A percentile compares a stretch with the other conserved stretches of the same genome.
These are phyloP conservation scores for Sminthurides aquaticus DNA, from an alignment of 2,888 invertebrate species.

Conservation along the genomic window DNA sequence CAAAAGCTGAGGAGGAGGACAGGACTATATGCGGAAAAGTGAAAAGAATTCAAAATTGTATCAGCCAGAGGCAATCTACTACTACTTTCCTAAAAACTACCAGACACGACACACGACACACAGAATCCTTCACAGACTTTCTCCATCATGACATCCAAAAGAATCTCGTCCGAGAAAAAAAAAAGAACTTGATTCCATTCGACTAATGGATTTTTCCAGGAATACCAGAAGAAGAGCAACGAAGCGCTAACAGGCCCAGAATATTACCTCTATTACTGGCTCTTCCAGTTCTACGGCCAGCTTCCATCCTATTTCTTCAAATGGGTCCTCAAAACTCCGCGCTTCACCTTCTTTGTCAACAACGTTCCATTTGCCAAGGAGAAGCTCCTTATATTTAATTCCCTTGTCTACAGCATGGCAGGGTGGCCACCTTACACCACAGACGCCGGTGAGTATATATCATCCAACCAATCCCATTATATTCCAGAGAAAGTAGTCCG, in stretches of 20 bases:
- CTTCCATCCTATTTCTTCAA: conserved; percentile 15
- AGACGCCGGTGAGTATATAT: conserved; percentile 11
- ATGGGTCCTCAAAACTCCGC: conserved; percentile 13
- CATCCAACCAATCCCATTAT: too few relatives aligned
- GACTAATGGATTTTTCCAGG: neutral
- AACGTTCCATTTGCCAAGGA: conserved; percentile 17
- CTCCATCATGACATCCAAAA: too few relatives aligned
- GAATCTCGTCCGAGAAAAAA: too few relatives aligned
- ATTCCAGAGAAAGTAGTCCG: too few relatives aligned
- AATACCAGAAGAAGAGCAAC: conserved; percentile 1
- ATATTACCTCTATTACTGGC: conserved; percentile 21
- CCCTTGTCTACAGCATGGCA: conserved; percentile 2
- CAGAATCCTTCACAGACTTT: too few relatives aligned
- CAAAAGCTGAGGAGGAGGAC: too few relatives aligned
- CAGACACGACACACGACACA: too few relatives aligned
- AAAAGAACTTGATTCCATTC: neutral
- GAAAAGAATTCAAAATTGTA: too few relatives aligned
- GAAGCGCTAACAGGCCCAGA: conserved; percentile 16
- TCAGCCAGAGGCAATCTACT: too few relatives aligned
- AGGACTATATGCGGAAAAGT: too few relatives aligned
- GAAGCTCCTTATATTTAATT: neutral
- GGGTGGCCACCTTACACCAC: conserved; percentile 23
- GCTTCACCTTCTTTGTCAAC: conserved; percentile 19
- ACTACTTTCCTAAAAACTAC: too few relatives aligned
- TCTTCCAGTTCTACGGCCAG: conserved; percentile 21